Evolutionary conservation across 2,113 vertebrate genomes (phyloP).

Genomic region (Pedetes capensis): DNA sequence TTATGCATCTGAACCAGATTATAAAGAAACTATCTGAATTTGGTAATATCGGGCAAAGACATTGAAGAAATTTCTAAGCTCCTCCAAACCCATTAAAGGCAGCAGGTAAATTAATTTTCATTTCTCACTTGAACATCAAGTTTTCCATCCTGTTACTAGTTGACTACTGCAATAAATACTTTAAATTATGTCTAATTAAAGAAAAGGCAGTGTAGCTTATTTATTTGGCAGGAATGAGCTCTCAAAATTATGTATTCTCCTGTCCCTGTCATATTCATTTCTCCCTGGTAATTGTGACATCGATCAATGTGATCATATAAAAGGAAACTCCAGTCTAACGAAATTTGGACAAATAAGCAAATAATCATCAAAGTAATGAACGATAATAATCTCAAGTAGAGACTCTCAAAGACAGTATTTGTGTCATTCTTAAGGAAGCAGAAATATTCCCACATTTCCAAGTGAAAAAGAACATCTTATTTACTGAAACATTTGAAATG

Average conservation of each 20-base stretch:
- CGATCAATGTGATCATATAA: not conserved
- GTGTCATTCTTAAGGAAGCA: not conserved
- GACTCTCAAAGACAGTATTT: not conserved
- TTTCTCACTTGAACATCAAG: slow-evolving; percentile 17
- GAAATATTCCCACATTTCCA: not conserved
- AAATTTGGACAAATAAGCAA: not conserved
- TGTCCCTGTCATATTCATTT: slow-evolving; percentile 15
- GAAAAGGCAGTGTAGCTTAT: slow-evolving; percentile 64
- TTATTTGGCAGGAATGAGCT: slow-evolving; percentile 60
- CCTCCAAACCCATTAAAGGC: slow-evolving; percentile 42
- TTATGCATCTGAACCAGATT: not conserved
- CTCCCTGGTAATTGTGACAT: slow-evolving; percentile 9
- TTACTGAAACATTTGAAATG: not conserved
- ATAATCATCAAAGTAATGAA: not conserved
- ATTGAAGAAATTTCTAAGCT: not conserved
- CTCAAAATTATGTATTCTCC: slow-evolving; percentile 17
- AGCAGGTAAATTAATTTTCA: slow-evolving; percentile 39
- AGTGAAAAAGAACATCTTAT: not conserved
- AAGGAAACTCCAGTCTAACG: slow-evolving; percentile 16
- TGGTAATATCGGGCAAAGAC: not conserved
- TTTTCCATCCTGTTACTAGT: slow-evolving; percentile 29
- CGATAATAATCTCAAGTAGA: not conserved
- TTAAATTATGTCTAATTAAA: slow-evolving; percentile 59
- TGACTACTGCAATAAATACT: slow-evolving; percentile 63
- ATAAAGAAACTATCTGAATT: slow-evolving; percentile 42